Evolutionary conservation across 2,113 vertebrate species (phyloP).

Genomic region (Empidonax alnorum): DNA sequence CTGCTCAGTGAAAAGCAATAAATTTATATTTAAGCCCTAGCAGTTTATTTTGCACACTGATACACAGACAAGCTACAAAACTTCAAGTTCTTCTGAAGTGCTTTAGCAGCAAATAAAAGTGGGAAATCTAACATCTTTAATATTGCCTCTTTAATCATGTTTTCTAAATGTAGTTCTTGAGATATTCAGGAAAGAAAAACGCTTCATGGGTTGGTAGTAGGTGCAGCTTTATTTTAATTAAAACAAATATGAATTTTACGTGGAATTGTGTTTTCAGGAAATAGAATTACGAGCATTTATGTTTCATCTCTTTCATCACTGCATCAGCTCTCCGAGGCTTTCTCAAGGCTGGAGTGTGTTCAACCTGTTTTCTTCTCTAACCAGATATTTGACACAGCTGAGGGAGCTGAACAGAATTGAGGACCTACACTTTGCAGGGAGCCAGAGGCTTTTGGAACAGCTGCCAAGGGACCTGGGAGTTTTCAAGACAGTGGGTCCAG

Average conservation of each 20-base stretch:
- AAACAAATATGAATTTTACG: background rate
- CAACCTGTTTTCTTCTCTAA: background rate
- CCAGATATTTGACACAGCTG: background rate
- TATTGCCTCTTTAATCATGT: background rate
- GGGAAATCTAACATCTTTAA: background rate
- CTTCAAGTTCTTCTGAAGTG: background rate
- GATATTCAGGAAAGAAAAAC: background rate
- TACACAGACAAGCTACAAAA: background rate
- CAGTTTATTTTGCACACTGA: background rate
- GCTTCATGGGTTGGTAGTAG: background rate
- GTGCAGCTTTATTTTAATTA: background rate
- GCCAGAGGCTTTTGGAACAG: background rate
- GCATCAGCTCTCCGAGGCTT: background rate
- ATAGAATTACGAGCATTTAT: background rate
- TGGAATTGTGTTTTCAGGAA: background rate
- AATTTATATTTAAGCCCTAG: background rate
- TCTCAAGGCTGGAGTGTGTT: background rate
- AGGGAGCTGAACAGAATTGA: background rate
- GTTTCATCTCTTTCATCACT: background rate
- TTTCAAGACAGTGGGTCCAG: background rate
- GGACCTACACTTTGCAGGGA: background rate
- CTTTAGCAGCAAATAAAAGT: background rate
- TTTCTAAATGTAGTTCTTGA: background rate
- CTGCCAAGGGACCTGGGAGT: no score
- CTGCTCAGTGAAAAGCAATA: background rate